Conservation (phyloP, 2,113 vertebrate genomes). For the Gallinago jamesoni region DNA sequence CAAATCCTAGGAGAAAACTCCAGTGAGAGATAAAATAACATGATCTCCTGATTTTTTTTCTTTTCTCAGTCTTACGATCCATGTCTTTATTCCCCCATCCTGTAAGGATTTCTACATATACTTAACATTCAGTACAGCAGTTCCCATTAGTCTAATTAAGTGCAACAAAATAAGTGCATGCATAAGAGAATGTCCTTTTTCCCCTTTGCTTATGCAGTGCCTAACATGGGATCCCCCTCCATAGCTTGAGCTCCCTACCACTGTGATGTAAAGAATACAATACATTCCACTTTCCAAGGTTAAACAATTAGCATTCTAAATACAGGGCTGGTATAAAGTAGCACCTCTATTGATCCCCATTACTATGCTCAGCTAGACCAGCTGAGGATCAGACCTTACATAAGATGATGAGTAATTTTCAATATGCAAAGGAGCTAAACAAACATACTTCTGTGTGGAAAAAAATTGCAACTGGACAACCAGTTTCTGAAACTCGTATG, state of each 20-base stretch:
- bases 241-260: neutral
- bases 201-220: neutral
- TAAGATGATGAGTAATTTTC: neutral
- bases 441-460: neutral
- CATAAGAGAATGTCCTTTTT: neutral
- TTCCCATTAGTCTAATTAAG: neutral
- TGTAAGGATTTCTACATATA: neutral
- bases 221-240: neutral
- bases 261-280: neutral
- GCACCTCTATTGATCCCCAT: conserved; percentile 18
- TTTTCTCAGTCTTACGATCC: conserved; percentile 34
- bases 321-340: neutral
- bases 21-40: conserved; percentile 57
- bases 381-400: conserved; percentile 4
- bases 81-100: neutral
- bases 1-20: conserved; percentile 62
- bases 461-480: neutral
- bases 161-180: neutral
- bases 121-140: neutral
- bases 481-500: neutral
- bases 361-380: neutral
- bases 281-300: neutral
- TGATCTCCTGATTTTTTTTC: conserved; percentile 34
- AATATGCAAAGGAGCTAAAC: neutral
- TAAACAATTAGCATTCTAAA: conserved; percentile 14